Percentiles rank a stretch among this genome's conserved stretches.
Conservation (phyloP, 2,797 vertebrate species). For the Enteromius anoplus region DNA sequence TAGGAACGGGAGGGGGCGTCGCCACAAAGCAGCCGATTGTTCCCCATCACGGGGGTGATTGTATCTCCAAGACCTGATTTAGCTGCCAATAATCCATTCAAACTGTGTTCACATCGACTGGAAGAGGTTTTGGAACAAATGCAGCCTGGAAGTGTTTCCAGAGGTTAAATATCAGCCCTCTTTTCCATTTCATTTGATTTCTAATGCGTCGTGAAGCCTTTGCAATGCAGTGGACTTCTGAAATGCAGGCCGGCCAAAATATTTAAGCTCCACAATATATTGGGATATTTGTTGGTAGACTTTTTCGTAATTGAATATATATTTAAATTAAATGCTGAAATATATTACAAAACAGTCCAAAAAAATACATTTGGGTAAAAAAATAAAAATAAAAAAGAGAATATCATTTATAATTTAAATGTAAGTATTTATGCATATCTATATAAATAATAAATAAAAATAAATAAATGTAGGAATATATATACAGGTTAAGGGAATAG, state of each 20-base stretch:
- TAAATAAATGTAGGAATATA: too few relatives aligned
- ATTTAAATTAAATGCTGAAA: not conserved
- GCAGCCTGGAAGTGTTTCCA: not conserved
- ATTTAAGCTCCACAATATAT: not conserved
- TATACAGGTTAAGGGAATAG: too few relatives aligned
- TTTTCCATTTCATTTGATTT: conserved; percentile 3
- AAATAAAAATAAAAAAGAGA: not conserved
- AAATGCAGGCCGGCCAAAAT: not conserved
- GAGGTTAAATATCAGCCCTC: conserved; percentile 4
- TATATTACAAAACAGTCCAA: too few relatives aligned
- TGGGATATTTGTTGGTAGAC: not conserved
- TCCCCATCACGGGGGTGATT: conserved; percentile 66
- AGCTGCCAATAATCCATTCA: conserved; percentile 67
- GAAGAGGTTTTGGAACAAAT: conserved; percentile 27
- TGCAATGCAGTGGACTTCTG: not conserved
- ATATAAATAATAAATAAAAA: too few relatives aligned
- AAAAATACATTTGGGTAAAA: not conserved
- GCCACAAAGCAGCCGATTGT: conserved; percentile 77
- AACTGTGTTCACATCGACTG: conserved; percentile 43
- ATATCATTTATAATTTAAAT: not conserved
- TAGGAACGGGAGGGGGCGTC: conserved; percentile 67
- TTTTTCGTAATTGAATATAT: too few relatives aligned
- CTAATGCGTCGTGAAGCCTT: not conserved
- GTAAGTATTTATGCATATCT: not conserved
- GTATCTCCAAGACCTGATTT: conserved; percentile 69